A percentile compares a stretch with the other conserved stretches of the same genome.
These are phyloP conservation scores for Sialia sialis DNA, from an alignment of 2,113 vertebrate species.

Conservation along the genomic window DNA sequence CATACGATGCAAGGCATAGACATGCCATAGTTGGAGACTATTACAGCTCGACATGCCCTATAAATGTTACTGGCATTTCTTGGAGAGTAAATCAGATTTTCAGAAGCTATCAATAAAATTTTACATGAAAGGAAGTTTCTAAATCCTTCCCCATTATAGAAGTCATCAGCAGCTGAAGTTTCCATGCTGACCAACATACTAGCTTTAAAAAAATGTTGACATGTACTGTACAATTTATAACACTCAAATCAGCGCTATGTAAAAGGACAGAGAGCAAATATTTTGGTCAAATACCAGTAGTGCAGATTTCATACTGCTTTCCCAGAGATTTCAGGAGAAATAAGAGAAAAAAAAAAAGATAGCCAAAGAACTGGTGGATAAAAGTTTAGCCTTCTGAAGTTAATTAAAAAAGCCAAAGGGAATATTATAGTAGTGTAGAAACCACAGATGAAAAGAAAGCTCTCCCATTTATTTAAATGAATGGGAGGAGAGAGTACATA, in stretches of 20 bases:
- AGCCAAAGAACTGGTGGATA: neutral
- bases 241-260: neutral
- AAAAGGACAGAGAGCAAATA: neutral
- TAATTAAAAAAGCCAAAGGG: conserved; percentile 28
- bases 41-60: neutral
- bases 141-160: neutral
- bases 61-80: neutral
- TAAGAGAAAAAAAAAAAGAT: neutral
- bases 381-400: neutral
- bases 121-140: neutral
- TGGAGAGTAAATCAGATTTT: neutral
- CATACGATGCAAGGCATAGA: neutral
- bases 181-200: neutral
- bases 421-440: neutral
- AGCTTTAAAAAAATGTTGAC: neutral
- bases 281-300: neutral
- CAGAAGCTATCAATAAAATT: neutral
- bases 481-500: neutral
- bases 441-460: neutral
- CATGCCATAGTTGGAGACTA: neutral
- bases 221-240: neutral
- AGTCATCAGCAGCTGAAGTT: neutral
- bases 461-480: neutral
- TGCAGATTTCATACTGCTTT: neutral
- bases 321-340: neutral